A percentile compares a stretch with the other conserved stretches of the same genome.
Evolutionary conservation across 2,797 vertebrate species (phyloP).

Genomic region (Smutsia temminckii): DNA sequence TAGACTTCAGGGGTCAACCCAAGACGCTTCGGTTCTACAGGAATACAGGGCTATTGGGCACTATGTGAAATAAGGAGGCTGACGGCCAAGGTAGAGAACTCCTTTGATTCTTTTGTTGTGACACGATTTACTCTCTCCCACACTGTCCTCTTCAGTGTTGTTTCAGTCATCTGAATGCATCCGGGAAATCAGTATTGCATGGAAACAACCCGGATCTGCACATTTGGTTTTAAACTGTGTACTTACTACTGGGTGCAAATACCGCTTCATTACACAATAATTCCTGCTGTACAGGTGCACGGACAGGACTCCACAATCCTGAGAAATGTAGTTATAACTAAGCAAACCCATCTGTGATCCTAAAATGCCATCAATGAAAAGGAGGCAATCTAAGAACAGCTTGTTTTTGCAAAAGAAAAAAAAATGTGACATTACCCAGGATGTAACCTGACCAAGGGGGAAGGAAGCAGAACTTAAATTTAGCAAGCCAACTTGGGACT

Average conservation of each 20-base stretch:
- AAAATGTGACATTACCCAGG: not conserved
- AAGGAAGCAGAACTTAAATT: not conserved
- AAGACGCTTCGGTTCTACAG: not conserved
- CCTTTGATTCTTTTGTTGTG: not conserved
- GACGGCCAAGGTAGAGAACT: not conserved
- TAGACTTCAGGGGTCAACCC: not conserved
- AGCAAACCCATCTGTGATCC: not conserved
- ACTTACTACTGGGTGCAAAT: not conserved
- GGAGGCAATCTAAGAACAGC: not conserved
- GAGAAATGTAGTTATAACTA: not conserved
- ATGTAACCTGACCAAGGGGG: no score
- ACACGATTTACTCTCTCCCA: not conserved
- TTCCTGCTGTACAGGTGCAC: no score
- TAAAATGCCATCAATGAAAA: not conserved
- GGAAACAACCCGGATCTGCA: not conserved
- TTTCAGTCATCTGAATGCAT: not conserved
- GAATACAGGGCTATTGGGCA: not conserved
- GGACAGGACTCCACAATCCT: not conserved
- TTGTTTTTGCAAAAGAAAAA: constrained; percentile 24
- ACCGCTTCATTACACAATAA: not conserved
- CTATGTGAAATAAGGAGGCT: not conserved
- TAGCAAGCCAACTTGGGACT: not conserved
- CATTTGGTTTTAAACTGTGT: not conserved
- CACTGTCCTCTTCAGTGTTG: not conserved
- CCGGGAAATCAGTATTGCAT: not conserved